Conservation (phyloP, 2,888 invertebrate species). For the Calliscelio sp. region DNA sequence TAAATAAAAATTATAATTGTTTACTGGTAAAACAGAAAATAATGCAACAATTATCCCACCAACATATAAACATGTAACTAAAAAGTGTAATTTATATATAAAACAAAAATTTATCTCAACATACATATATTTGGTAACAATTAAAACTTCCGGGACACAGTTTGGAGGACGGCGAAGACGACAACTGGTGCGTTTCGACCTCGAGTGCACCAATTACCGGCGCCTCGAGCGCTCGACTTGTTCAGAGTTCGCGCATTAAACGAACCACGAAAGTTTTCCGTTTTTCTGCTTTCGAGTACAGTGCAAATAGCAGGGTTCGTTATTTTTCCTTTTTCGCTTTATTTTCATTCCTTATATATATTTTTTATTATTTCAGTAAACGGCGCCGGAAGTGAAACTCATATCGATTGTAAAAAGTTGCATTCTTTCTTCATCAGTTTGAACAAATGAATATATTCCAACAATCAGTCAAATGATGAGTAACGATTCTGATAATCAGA, state of each 20-base stretch:
- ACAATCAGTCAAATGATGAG: not conserved
- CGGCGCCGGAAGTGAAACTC: constrained; percentile 34
- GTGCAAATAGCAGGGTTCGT: constrained; percentile 57
- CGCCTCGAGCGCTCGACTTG: constrained; percentile 68
- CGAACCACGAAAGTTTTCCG: constrained; percentile 69
- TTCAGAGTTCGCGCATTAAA: constrained; percentile 68
- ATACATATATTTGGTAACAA: constrained; percentile 63
- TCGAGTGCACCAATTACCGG: constrained; percentile 71
- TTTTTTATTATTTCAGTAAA: constrained; percentile 34
- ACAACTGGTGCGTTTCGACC: constrained; percentile 69
- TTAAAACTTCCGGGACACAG: constrained; percentile 62
- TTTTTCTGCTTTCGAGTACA: constrained; percentile 66
- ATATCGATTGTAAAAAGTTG: constrained; percentile 31
- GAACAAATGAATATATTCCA: not conserved
- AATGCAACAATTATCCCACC: constrained; percentile 12
- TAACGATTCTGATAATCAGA: no score
- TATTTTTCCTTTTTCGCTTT: constrained; percentile 56
- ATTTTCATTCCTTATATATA: constrained; percentile 52
- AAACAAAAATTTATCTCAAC: constrained; percentile 50
- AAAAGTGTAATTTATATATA: constrained; percentile 39
- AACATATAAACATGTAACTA: constrained; percentile 13
- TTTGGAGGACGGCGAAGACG: constrained; percentile 61
- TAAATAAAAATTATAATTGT: not conserved
- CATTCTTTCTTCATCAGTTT: constrained; percentile 12
- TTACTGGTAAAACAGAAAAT: not conserved